These are phyloP conservation scores for Haemorhous mexicanus DNA, from an alignment of 2,113 vertebrate species.

Conservation along the genomic window DNA sequence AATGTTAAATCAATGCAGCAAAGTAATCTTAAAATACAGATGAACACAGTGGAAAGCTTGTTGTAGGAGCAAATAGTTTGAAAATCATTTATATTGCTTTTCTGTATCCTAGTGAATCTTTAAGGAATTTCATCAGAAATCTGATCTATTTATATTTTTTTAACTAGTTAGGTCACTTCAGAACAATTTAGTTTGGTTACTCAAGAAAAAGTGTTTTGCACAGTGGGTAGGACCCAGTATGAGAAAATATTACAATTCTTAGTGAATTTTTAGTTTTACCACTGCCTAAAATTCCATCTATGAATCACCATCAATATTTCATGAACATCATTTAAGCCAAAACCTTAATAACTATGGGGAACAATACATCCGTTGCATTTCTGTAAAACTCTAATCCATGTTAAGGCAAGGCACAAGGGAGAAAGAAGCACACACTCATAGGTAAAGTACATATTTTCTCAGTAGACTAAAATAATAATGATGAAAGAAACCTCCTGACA, in stretches of 20 bases:
- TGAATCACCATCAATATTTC: accelerated
- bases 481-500: background rate
- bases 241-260: background rate
- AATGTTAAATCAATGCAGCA: background rate
- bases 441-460: background rate
- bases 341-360: background rate
- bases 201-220: background rate
- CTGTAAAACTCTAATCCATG: background rate
- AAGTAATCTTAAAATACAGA: background rate
- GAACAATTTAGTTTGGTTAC: background rate
- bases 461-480: background rate
- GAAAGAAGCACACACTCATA: background rate
- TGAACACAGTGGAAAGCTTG: background rate
- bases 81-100: background rate
- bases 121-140: background rate
- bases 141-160: background rate
- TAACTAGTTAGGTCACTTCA: background rate
- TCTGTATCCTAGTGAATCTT: background rate
- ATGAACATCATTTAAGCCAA: background rate
- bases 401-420: background rate
- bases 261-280: background rate
- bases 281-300: background rate
- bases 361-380: background rate
- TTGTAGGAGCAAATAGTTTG: background rate
- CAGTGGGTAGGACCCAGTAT: accelerated